Conservation (phyloP, 2,797 vertebrate genomes). For the Dendrocincla tyrannina region DNA sequence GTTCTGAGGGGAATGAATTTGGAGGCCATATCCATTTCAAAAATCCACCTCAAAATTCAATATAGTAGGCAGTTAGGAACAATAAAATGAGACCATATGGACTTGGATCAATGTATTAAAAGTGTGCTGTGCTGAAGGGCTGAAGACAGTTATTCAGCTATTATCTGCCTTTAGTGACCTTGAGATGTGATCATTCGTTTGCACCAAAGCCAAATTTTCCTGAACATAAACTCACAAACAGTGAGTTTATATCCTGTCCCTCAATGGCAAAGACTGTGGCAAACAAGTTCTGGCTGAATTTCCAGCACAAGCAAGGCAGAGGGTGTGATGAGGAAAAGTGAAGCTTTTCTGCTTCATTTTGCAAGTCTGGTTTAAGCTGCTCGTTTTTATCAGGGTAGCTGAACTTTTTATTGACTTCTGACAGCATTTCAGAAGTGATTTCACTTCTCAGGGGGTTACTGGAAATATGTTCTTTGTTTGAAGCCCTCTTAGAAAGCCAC, state of each 20-base stretch:
- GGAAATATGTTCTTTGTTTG: not conserved
- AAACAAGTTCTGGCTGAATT: not conserved
- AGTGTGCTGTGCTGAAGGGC: not conserved
- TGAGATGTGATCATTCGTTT: not conserved
- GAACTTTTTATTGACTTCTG: constrained; percentile 20
- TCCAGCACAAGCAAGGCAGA: not conserved
- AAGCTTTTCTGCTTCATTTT: not conserved
- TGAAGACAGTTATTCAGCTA: not conserved
- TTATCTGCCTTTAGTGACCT: not conserved
- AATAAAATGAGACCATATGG: constrained; percentile 56
- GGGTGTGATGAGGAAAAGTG: not conserved
- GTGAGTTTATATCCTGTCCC: not conserved
- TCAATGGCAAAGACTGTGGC: not conserved
- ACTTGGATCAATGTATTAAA: not conserved
- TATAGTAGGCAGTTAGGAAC: constrained; percentile 12
- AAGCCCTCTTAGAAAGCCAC: not conserved
- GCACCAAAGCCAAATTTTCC: not conserved
- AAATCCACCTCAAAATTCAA: constrained; percentile 44
- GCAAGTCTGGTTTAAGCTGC: not conserved
- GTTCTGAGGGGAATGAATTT: not conserved
- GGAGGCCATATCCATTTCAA: constrained; percentile 45
- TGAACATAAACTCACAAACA: not conserved
- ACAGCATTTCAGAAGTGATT: constrained; percentile 7
- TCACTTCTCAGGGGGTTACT: not conserved
- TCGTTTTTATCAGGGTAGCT: not conserved